Evolutionary conservation across 2,888 invertebrate species (phyloP), one percentile per base, ranked within the genome.

Genomic region (Drosophila borborema): DNA sequence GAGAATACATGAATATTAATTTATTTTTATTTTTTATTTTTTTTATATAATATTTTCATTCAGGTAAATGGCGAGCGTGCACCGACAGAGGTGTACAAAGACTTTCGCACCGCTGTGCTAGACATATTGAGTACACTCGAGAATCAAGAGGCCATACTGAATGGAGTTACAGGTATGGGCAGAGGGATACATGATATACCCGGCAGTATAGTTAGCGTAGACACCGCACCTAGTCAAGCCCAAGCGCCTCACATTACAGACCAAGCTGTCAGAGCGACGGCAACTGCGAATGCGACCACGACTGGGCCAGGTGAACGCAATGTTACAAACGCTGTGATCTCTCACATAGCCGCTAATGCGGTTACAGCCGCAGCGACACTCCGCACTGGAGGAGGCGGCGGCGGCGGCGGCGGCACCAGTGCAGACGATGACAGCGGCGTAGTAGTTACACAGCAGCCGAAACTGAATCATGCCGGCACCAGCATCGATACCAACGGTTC

Each of bases 11-110:
- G 20, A 2, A 14, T 8, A 20, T 53, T 2, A 45, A 20, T 20
- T 20, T 20, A 20, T 20, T 20, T 12, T 23, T 46, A 1, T 7
- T 16, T 31, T 18, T 1, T 23, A 16, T 6, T 4, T 34, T 6
- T 16, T n/a, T n/a, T 5, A 12, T 5, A 12, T 8, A 8, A 8
- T 18, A 14, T 10, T 45, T 10, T 6, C 14, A 8, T 46, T 14
- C 45, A 98, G 97, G 96, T 98, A 18, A 97, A 97, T 90, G 98
- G 98, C 9, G 98, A 98, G 93, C 94, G 98, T 62, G 96, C 97
- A 85, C 98, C 97, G 1, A 95, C 95, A 41, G 97, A 97, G 88
- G 97, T 98, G 12, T 98, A 97, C 93, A 95, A 95, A 90, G 98
- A 98, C 93, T 97, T 98, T 93, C 95, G 96, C 60, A 94, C 95